Percentiles rank a stretch among this genome's conserved stretches.
Evolutionary conservation across 2,888 invertebrate genomes (phyloP).

Genomic region (Thereva unica): DNA sequence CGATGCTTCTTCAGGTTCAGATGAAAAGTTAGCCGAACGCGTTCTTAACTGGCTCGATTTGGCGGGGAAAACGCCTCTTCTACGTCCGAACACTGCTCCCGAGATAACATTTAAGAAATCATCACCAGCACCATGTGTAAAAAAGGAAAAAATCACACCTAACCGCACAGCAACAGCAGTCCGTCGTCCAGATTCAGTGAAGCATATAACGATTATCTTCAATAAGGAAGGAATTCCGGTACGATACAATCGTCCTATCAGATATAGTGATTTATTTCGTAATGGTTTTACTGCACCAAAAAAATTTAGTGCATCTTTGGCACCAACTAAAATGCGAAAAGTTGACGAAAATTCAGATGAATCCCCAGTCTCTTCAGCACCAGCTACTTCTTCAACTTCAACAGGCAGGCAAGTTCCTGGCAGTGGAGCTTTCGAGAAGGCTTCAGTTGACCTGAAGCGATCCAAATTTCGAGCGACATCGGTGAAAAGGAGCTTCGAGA

Average conservation of each 20-base stretch:
- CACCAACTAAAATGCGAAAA: slow-evolving; percentile 9
- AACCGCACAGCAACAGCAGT: slow-evolving; percentile 5
- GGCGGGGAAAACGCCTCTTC: slow-evolving; percentile 63
- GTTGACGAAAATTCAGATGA: slow-evolving; percentile 32
- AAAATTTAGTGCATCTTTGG: slow-evolving; percentile 19
- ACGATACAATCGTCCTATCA: slow-evolving; percentile 52
- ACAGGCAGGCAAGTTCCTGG: slow-evolving; percentile 22
- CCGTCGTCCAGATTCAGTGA: slow-evolving; percentile 49
- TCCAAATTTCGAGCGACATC: not conserved
- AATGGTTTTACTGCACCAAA: slow-evolving; percentile 35
- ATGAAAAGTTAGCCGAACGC: slow-evolving; percentile 66
- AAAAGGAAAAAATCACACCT: not conserved
- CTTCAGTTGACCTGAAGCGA: not conserved
- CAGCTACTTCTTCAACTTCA: slow-evolving; percentile 35
- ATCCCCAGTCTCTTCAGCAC: slow-evolving; percentile 35
- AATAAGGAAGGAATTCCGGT: slow-evolving; percentile 55
- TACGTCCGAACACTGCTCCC: slow-evolving; percentile 25
- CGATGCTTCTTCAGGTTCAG: slow-evolving; percentile 44
- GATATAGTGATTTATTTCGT: slow-evolving; percentile 53
- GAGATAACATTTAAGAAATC: not conserved
- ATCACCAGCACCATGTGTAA: slow-evolving; percentile 58
- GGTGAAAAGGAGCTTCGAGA: slow-evolving; percentile 39
- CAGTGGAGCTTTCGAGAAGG: slow-evolving; percentile 8
- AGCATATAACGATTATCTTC: slow-evolving; percentile 56
- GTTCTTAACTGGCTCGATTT: slow-evolving; percentile 81